Evolutionary conservation across 2,797 vertebrate genomes (phyloP).

Genomic region (Centroberyx gerrardi): DNA sequence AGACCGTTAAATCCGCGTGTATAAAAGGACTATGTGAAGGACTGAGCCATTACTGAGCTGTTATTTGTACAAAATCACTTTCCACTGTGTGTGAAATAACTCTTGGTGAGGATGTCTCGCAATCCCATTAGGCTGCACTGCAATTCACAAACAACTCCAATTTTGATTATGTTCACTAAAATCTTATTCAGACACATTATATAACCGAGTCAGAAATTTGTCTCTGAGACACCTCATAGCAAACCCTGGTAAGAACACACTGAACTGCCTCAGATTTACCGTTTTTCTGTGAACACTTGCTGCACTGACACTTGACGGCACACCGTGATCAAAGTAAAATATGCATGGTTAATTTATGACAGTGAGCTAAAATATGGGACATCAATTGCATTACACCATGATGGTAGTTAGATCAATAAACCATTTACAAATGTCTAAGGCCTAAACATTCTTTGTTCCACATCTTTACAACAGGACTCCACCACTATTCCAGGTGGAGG

Average conservation of each 20-base stretch:
- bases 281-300: not conserved
- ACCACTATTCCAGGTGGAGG: slow-evolving; percentile 67
- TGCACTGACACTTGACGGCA: slow-evolving; percentile 14
- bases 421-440: slow-evolving; percentile 45
- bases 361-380: slow-evolving; percentile 7
- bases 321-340: slow-evolving; percentile 29
- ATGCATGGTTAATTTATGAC: slow-evolving; percentile 22
- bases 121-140: slow-evolving; percentile 15
- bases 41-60: slow-evolving; percentile 17
- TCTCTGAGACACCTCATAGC: slow-evolving; percentile 20
- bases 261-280: slow-evolving; percentile 17
- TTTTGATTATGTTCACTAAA: slow-evolving; percentile 1
- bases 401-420: slow-evolving; percentile 55
- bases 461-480: slow-evolving; percentile 54
- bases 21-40: slow-evolving; percentile 18
- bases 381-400: slow-evolving; percentile 21
- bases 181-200: slow-evolving; percentile 16
- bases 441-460: slow-evolving; percentile 58
- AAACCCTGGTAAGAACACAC: not conserved
- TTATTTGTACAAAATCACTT: slow-evolving; percentile 25
- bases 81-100: slow-evolving; percentile 1
- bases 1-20: not conserved
- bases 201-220: slow-evolving; percentile 14
- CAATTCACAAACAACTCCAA: slow-evolving; percentile 19
- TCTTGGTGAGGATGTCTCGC: slow-evolving; percentile 20